These are phyloP conservation scores for Merops nubicus DNA, from an alignment of 2,113 vertebrate species.

Conservation along the genomic window DNA sequence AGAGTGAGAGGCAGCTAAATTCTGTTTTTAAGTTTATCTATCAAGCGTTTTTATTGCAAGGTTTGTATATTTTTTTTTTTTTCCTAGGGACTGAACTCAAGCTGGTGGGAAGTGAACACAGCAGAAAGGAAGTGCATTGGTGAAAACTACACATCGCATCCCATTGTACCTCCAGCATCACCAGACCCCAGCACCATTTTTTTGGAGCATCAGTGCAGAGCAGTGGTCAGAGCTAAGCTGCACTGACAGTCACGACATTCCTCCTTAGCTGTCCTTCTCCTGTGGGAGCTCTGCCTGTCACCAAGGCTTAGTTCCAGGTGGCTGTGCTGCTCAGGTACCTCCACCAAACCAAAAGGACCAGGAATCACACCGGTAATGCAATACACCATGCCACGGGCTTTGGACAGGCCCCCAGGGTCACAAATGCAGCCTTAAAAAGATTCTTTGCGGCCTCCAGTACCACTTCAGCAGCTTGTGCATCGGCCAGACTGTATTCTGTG, in stretches of 20 bases:
- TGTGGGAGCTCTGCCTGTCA: conserved; percentile 10
- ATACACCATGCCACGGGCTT: fast-evolving
- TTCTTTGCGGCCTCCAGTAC: not conserved
- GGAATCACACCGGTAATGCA: fast-evolving
- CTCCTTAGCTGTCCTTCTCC: not conserved
- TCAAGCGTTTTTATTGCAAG: not conserved
- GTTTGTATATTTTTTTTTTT: not conserved
- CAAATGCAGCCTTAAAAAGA: not conserved
- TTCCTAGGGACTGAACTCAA: not conserved
- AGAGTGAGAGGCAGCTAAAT: not conserved
- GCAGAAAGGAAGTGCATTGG: fast-evolving
- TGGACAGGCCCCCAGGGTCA: not conserved
- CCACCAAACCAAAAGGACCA: not conserved
- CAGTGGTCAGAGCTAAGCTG: not conserved
- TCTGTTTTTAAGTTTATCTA: not conserved
- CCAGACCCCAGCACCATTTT: not conserved
- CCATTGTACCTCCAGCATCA: not conserved
- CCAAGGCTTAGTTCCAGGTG: conserved; percentile 41
- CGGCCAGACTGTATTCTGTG: not conserved
- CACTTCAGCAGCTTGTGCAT: not conserved
- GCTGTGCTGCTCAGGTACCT: not conserved
- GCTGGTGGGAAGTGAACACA: not conserved
- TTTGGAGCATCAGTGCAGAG: not conserved
- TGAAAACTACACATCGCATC: not conserved
- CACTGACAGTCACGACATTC: not conserved